Conservation (phyloP, 2,113 vertebrate species). For the Collichthys lucidus region DNA sequence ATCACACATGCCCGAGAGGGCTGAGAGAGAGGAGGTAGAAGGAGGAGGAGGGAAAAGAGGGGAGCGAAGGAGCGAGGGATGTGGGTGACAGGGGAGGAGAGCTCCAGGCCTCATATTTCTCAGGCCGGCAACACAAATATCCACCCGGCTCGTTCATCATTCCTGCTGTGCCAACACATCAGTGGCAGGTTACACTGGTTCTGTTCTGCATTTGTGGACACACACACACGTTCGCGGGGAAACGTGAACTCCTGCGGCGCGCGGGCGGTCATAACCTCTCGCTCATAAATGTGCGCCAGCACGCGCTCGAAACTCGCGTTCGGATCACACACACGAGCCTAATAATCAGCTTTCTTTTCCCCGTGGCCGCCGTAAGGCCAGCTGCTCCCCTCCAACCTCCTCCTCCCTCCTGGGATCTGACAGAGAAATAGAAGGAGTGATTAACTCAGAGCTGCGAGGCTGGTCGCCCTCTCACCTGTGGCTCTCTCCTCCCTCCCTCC, state of each 20-base stretch:
- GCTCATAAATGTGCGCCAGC: slow-evolving; percentile 53
- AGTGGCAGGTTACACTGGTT: slow-evolving; percentile 32
- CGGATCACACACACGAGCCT: slow-evolving; percentile 9
- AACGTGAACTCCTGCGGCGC: neutral
- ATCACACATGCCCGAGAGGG: slow-evolving; percentile 66
- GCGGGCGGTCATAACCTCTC: slow-evolving; percentile 34
- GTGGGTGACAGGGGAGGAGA: slow-evolving; percentile 49
- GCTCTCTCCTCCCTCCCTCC: slow-evolving; percentile 49
- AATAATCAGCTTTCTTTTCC: slow-evolving; percentile 76
- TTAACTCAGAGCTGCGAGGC: slow-evolving; percentile 72
- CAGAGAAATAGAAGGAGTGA: slow-evolving; percentile 75
- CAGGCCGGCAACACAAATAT: slow-evolving; percentile 60
- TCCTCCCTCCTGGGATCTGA: slow-evolving; percentile 42
- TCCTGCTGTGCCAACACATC: slow-evolving; percentile 54
- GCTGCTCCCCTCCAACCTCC: slow-evolving; percentile 65
- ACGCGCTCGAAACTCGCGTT: neutral
- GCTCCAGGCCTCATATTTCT: slow-evolving; percentile 68
- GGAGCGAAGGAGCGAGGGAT: slow-evolving; percentile 27
- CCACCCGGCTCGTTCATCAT: slow-evolving; percentile 68
- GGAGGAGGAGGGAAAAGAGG: neutral
- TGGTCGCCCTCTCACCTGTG: slow-evolving; percentile 72
- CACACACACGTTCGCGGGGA: neutral
- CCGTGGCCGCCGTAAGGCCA: slow-evolving; percentile 66
- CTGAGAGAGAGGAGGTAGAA: slow-evolving; percentile 11
- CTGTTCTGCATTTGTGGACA: slow-evolving; percentile 35